Percentiles rank a stretch among this genome's conserved stretches.
Conservation (phyloP, 2,797 vertebrate genomes). For the Hoplostethus atlanticus region DNA sequence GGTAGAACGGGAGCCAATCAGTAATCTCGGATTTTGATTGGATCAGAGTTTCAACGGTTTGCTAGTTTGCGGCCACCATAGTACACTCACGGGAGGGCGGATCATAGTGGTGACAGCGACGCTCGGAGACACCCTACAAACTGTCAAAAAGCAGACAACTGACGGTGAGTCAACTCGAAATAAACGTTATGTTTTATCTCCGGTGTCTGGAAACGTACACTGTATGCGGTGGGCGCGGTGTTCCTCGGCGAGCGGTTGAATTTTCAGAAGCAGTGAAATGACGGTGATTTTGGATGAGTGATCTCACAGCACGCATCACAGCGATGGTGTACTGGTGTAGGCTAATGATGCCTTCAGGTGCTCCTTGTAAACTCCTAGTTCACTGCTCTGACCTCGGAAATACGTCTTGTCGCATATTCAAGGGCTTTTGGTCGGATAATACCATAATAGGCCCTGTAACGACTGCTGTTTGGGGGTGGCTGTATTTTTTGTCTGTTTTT, state of each 20-base stretch:
- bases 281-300: slow-evolving; percentile 82
- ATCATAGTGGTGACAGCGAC: slow-evolving; percentile 79
- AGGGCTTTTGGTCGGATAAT: neutral
- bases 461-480: too few relatives aligned
- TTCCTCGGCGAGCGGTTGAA: neutral
- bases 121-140: slow-evolving; percentile 78
- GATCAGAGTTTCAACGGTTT: neutral
- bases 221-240: neutral
- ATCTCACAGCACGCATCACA: slow-evolving; percentile 70
- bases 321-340: slow-evolving; percentile 50
- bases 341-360: slow-evolving; percentile 69
- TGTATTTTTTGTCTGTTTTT: too few relatives aligned
- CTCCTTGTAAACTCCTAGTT: slow-evolving; percentile 56
- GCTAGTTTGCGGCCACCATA: slow-evolving; percentile 43
- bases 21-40: slow-evolving; percentile 33
- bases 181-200: neutral
- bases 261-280: slow-evolving; percentile 56
- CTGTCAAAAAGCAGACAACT: slow-evolving; percentile 78
- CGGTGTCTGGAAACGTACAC: neutral
- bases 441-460: too few relatives aligned
- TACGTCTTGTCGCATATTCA: neutral
- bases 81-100: slow-evolving; percentile 79
- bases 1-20: slow-evolving; percentile 22
- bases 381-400: neutral
- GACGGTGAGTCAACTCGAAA: slow-evolving; percentile 79